phyloP scores from a whole-genome alignment of 2,797 vertebrate genomes.

The Sebastolobus alascanus region DNA sequence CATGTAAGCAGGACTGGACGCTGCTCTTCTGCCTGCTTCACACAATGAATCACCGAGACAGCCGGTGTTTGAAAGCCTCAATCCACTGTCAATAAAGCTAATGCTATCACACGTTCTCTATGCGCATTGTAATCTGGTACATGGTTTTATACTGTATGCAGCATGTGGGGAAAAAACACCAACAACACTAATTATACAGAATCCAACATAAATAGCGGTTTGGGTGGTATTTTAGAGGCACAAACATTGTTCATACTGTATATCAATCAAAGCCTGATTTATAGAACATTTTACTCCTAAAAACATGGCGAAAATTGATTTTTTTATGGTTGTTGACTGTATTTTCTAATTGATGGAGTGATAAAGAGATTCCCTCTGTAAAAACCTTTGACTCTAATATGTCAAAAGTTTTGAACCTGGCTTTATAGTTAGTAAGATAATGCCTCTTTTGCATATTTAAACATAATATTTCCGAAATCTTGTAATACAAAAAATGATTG shows the following conservation, averaged over 20 bases:
- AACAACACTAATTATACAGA: neutral
- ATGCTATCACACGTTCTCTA: conserved; percentile 65
- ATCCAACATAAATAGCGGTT: neutral
- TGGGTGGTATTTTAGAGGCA: neutral
- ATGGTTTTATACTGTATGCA: conserved; percentile 33
- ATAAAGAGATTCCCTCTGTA: neutral
- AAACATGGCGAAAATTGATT: neutral
- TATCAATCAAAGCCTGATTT: neutral
- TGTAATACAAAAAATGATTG: neutral
- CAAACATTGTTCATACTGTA: neutral
- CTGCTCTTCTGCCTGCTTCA: conserved; percentile 68
- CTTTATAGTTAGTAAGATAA: neutral
- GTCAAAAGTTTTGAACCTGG: neutral
- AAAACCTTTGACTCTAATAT: neutral
- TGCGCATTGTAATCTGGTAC: conserved; percentile 59
- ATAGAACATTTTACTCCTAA: too few relatives aligned
- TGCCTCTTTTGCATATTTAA: neutral
- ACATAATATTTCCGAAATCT: neutral
- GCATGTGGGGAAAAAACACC: neutral
- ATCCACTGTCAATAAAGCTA: conserved; percentile 74
- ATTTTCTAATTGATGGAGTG: neutral
- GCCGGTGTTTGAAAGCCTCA: conserved; percentile 67
- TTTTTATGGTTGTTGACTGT: neutral
- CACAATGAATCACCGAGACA: conserved; percentile 77
- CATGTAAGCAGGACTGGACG: conserved; percentile 74